A percentile compares a stretch with the other conserved stretches of the same genome.
Conservation (phyloP, 2,113 vertebrate species). For the Gasterosteus aculeatus region DNA sequence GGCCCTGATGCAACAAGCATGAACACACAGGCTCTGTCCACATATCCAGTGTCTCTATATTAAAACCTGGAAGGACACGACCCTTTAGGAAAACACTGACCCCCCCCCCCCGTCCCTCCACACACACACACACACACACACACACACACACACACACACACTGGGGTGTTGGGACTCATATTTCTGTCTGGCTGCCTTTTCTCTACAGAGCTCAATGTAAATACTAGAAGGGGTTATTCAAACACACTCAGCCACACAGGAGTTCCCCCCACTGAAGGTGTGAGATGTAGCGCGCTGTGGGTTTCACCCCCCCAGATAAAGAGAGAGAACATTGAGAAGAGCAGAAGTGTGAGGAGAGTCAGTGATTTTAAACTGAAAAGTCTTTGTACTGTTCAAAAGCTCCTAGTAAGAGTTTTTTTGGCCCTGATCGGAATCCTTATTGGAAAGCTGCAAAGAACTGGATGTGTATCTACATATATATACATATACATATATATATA, state of each 20-base stretch:
- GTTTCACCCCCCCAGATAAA: slow-evolving; percentile 40
- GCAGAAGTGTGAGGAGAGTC: background rate
- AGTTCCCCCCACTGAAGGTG: slow-evolving; percentile 65
- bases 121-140: slow-evolving; percentile 46
- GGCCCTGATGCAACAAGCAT: slow-evolving; percentile 34
- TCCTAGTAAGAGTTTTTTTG: background rate
- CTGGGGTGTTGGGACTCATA: slow-evolving; percentile 58
- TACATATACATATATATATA: no score
- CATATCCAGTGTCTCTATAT: slow-evolving; percentile 74
- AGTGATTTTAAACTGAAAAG: background rate
- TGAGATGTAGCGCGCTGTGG: slow-evolving; percentile 70
- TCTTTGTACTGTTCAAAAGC: background rate
- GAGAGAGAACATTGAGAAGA: slow-evolving; percentile 30
- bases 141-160: slow-evolving; percentile 29
- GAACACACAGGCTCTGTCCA: slow-evolving; percentile 54
- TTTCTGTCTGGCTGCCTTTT: slow-evolving; percentile 73
- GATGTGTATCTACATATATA: background rate
- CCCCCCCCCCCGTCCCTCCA: slow-evolving; percentile 48
- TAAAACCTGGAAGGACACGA: slow-evolving; percentile 77
- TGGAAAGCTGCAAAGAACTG: background rate
- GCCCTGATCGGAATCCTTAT: background rate
- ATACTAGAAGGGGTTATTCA: slow-evolving; percentile 75
- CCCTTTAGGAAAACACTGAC: slow-evolving; percentile 75
- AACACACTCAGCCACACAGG: slow-evolving; percentile 61
- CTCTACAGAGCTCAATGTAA: slow-evolving; percentile 72